A percentile compares a stretch with the other conserved stretches of the same genome.
These are phyloP conservation scores for Enteromius afrohamiltoni DNA, from an alignment of 2,797 vertebrate species.

Conservation along the genomic window DNA sequence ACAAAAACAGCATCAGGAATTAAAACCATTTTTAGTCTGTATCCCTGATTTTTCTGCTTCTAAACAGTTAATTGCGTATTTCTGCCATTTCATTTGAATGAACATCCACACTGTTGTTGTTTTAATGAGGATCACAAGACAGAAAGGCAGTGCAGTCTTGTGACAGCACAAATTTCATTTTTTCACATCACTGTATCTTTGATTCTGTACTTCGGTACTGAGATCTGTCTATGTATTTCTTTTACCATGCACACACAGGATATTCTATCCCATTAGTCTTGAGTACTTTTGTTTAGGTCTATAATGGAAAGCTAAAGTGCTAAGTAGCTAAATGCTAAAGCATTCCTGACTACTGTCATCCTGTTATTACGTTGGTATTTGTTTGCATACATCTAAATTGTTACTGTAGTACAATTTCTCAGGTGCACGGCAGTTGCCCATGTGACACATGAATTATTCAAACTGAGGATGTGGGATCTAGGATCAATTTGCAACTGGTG, in stretches of 20 bases:
- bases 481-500: slow-evolving; percentile 63
- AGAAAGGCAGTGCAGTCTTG: slow-evolving; percentile 22
- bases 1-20: not conserved
- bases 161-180: slow-evolving; percentile 25
- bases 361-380: slow-evolving; percentile 6
- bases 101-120: slow-evolving; percentile 9
- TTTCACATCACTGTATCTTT: not conserved
- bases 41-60: not conserved
- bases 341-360: not conserved
- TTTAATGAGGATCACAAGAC: slow-evolving; percentile 54
- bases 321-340: too few relatives aligned
- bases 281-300: not conserved
- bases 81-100: not conserved
- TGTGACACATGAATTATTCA: slow-evolving; percentile 67
- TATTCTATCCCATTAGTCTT: not conserved
- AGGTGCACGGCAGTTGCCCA: slow-evolving; percentile 13
- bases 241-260: not conserved
- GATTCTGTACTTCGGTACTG: not conserved
- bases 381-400: slow-evolving; percentile 34
- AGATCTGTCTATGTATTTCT: not conserved
- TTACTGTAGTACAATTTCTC: slow-evolving; percentile 24
- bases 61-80: not conserved
- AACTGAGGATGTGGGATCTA: slow-evolving; percentile 56
- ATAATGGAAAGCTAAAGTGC: slow-evolving; percentile 27
- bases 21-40: not conserved